Percentiles rank a stretch among this genome's conserved stretches.
Evolutionary conservation across 2,888 invertebrate species (phyloP).

Genomic region (Rosalia funebris): DNA sequence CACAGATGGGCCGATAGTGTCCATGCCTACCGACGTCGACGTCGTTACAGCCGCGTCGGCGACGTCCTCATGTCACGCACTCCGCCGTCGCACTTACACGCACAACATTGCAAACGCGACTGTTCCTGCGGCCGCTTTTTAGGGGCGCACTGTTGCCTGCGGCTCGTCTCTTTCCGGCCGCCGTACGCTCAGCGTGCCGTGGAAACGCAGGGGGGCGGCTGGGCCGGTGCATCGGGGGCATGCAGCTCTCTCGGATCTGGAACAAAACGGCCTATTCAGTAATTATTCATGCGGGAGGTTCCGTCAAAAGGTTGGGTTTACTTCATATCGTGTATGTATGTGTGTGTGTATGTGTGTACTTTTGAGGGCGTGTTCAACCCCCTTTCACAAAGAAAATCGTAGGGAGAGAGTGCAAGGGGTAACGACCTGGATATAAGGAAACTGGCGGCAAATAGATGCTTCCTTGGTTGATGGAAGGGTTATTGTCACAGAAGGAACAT

Average conservation of each 20-base stretch:
- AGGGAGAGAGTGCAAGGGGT: not conserved
- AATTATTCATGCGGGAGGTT: conserved; percentile 12
- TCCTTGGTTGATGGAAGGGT: too few species aligned
- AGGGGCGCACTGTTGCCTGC: conserved; percentile 7
- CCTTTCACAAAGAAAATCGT: not conserved
- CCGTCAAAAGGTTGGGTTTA: not conserved
- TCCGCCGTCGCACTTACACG: conserved; percentile 3
- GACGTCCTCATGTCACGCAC: conserved; percentile 18
- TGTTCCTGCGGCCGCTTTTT: not conserved
- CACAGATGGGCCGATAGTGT: conserved; percentile 13
- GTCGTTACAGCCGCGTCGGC: conserved; percentile 9
- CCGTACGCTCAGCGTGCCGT: not conserved
- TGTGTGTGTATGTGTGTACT: not conserved
- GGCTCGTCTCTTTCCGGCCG: conserved; percentile 2
- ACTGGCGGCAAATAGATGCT: not conserved
- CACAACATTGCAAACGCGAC: conserved; percentile 6
- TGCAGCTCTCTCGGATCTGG: not conserved
- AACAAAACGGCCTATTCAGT: conserved; percentile 5
- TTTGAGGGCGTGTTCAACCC: not conserved
- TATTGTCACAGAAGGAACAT: too few species aligned
- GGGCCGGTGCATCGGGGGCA: not conserved
- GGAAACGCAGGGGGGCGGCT: not conserved
- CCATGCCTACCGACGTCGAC: conserved; percentile 21
- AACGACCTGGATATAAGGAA: not conserved
- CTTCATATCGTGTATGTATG: not conserved